Conservation (phyloP, 2,113 vertebrate genomes). For the Oplegnathus fasciatus region DNA sequence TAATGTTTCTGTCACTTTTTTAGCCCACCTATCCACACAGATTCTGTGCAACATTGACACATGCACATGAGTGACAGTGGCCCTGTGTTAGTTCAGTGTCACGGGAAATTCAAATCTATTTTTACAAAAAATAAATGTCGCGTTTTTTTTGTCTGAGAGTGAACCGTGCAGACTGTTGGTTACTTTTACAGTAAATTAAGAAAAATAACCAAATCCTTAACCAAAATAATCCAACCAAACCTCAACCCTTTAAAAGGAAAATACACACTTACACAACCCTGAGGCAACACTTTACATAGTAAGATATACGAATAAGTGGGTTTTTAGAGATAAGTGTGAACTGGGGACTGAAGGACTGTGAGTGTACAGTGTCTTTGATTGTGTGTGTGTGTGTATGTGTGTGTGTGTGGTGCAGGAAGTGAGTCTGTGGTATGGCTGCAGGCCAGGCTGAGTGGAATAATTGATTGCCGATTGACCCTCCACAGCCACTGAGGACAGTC, state of each 20-base stretch:
- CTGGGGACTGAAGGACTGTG: not conserved
- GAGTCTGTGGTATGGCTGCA: constrained; percentile 74
- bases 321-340: not conserved
- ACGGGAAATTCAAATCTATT: not conserved
- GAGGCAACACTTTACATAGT: not conserved
- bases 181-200: not conserved
- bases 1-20: not conserved
- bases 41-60: not conserved
- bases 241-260: not conserved
- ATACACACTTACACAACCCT: not conserved
- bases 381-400: constrained; percentile 20
- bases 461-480: constrained; percentile 82
- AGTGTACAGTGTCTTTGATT: not conserved
- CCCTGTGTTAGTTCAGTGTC: too few species aligned
- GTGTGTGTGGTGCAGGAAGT: constrained; percentile 42
- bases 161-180: not conserved
- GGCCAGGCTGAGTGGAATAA: constrained; percentile 79
- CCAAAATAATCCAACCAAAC: not conserved
- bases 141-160: not conserved
- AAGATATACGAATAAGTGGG: not conserved
- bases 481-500: constrained; percentile 70
- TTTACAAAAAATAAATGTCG: not conserved
- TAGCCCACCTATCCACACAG: not conserved
- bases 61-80: too few species aligned
- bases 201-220: not conserved